Percentiles rank a stretch among this genome's conserved stretches.
phyloP scores from a whole-genome alignment of 2,113 vertebrate species.

The Rattus rattus region DNA sequence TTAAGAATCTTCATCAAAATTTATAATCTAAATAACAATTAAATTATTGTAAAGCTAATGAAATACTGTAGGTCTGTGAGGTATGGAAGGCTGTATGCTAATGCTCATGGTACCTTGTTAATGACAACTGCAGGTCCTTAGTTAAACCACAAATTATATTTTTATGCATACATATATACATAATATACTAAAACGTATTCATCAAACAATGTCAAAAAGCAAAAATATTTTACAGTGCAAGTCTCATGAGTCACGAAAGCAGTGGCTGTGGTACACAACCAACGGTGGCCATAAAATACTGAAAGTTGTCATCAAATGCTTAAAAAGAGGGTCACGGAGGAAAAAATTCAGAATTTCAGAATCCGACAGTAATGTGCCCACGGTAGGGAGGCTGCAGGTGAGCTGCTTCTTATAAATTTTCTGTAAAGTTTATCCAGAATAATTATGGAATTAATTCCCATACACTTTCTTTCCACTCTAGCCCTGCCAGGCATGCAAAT shows the following conservation, averaged over 20 bases:
- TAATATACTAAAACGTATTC: not conserved
- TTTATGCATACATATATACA: not conserved
- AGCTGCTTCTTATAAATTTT: not conserved
- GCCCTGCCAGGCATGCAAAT: too few relatives aligned
- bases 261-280: not conserved
- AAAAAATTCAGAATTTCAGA: not conserved
- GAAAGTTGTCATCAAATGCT: not conserved
- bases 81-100: not conserved
- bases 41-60: not conserved
- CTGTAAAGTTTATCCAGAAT: not conserved
- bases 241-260: not conserved
- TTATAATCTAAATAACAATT: constrained; percentile 19
- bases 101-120: not conserved
- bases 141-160: not conserved
- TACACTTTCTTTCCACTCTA: not conserved
- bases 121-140: not conserved
- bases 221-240: not conserved
- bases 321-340: not conserved
- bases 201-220: not conserved
- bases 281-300: not conserved
- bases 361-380: not conserved
- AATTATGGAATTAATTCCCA: not conserved
- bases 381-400: not conserved
- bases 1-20: constrained; percentile 1
- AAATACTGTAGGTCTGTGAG: not conserved